These are phyloP conservation scores for Ahaetulla prasina DNA, from an alignment of 2,113 vertebrate species.

Conservation along the genomic window DNA sequence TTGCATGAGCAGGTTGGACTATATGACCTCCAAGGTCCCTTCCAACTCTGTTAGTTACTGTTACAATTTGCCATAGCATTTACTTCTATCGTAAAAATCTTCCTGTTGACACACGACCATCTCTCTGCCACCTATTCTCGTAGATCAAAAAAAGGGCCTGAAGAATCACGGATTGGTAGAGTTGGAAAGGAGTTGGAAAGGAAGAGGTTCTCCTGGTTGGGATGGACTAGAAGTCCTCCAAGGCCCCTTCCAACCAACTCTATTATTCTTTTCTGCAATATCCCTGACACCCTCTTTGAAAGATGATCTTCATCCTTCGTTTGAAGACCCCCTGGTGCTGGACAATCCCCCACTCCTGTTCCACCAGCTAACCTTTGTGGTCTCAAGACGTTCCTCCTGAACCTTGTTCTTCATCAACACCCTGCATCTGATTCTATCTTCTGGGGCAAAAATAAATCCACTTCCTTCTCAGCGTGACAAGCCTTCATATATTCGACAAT, in stretches of 20 bases:
- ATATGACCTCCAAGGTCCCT: too few species aligned
- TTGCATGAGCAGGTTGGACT: too few species aligned
- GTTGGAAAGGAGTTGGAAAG: not conserved
- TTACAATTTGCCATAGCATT: not conserved
- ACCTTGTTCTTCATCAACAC: not conserved
- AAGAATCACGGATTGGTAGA: not conserved
- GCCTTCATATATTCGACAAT: not conserved
- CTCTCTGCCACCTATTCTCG: not conserved
- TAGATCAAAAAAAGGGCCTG: not conserved
- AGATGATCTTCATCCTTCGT: not conserved
- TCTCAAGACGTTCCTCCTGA: not conserved
- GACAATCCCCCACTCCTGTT: not conserved
- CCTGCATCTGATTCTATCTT: not conserved
- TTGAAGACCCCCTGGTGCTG: not conserved
- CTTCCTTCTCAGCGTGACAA: not conserved
- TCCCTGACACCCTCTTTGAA: not conserved
- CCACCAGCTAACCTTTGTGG: not conserved
- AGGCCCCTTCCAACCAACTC: not conserved
- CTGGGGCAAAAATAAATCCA: not conserved
- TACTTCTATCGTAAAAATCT: not conserved
- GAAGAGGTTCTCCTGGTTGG: not conserved
- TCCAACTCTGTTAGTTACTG: too few species aligned
- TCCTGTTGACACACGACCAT: too few species aligned
- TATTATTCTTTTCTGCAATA: not conserved
- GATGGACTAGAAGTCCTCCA: not conserved